Evolutionary conservation across 53 echinoderm and acorn worm genomes (phyloP).

Genomic region (Arbacia lixula): DNA sequence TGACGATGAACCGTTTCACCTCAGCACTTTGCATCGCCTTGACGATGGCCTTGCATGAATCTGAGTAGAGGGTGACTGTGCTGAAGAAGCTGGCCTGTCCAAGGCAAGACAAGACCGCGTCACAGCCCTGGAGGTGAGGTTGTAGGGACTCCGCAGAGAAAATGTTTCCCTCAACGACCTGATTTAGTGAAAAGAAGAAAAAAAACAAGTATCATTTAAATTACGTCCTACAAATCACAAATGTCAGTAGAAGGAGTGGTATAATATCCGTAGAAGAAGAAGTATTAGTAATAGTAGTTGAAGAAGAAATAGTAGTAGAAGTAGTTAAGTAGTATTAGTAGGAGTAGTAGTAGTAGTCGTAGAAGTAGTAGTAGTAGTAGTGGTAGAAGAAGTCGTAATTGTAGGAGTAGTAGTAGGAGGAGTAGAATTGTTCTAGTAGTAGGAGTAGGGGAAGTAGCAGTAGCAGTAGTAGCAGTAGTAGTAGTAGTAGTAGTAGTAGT

Average conservation of each 20-base stretch:
- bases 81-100: slow-evolving; percentile 45
- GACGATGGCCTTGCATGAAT: slow-evolving; percentile 66
- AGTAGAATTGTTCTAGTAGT: too few species aligned
- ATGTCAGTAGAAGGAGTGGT: too few species aligned
- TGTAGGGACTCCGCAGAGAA: slow-evolving; percentile 60
- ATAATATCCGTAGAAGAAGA: too few species aligned
- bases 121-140: slow-evolving; percentile 63
- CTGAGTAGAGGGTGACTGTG: slow-evolving; percentile 68
- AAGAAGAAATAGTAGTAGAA: too few species aligned
- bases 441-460: neutral
- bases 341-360: too few species aligned
- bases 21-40: slow-evolving; percentile 64
- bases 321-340: too few species aligned
- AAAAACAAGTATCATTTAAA: too few species aligned
- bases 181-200: neutral
- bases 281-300: too few species aligned
- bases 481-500: neutral
- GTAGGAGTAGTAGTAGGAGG: too few species aligned
- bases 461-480: neutral
- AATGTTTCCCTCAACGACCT: slow-evolving; percentile 75
- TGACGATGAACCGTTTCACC: slow-evolving; percentile 64
- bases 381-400: too few species aligned
- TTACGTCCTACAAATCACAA: too few species aligned
- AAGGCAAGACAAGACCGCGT: slow-evolving; percentile 79
- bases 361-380: too few species aligned